Evolutionary conservation across 2,113 vertebrate genomes (phyloP).

Genomic region (Labeo rohita): DNA sequence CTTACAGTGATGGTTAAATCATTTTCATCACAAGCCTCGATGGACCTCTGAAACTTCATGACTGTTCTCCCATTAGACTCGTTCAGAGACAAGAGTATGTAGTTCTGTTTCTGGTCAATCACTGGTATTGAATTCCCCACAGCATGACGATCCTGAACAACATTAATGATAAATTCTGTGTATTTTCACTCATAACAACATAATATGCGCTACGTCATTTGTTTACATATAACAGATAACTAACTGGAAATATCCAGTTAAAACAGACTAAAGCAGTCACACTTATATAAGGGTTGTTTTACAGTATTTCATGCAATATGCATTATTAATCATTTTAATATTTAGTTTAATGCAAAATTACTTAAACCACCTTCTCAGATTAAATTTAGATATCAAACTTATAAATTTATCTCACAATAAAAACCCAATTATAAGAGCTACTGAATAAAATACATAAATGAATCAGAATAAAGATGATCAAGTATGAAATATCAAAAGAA

Average conservation of each 20-base stretch:
- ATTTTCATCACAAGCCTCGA: constrained; percentile 73
- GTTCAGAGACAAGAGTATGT: constrained; percentile 72
- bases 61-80: constrained; percentile 73
- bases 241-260: background rate
- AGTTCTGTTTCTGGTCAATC: constrained; percentile 77
- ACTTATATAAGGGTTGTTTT: background rate
- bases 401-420: background rate
- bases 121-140: constrained; percentile 64
- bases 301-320: background rate
- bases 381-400: background rate
- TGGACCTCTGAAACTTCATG: constrained; percentile 71
- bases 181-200: background rate
- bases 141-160: constrained; percentile 73
- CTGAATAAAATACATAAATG: background rate
- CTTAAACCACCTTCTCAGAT: background rate
- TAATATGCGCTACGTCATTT: background rate
- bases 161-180: background rate
- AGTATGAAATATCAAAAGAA: background rate
- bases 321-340: background rate
- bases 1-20: constrained; percentile 78
- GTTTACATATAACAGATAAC: background rate
- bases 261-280: background rate
- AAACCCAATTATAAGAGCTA: background rate
- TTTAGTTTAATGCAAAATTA: background rate
- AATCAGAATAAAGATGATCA: background rate